Conservation (phyloP, 2,113 vertebrate species). For the Cnemophilus loriae region DNA sequence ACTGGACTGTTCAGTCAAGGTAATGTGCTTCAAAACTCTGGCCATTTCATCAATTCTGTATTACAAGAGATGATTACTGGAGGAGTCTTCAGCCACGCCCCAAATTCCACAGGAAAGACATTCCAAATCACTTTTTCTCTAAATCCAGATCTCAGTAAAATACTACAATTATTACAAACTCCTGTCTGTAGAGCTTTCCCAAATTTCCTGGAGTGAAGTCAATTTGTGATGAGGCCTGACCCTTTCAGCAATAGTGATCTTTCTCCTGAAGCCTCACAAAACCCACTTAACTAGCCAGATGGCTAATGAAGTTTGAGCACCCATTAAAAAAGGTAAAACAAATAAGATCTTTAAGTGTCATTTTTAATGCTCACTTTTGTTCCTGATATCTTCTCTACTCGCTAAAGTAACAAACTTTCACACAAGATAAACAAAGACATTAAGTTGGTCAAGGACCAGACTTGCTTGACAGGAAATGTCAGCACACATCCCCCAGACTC, state of each 20-base stretch:
- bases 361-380: not conserved
- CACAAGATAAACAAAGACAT: not conserved
- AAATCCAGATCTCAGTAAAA: not conserved
- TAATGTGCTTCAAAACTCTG: not conserved
- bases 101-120: not conserved
- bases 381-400: not conserved
- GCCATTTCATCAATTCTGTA: not conserved
- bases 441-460: not conserved
- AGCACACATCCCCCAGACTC: not conserved
- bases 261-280: not conserved
- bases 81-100: not conserved
- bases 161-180: not conserved
- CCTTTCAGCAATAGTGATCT: not conserved
- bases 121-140: not conserved
- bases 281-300: not conserved
- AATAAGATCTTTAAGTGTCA: not conserved
- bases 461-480: not conserved
- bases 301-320: not conserved
- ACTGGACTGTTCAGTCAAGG: not conserved
- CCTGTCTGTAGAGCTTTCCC: not conserved
- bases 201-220: not conserved
- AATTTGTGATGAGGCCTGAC: not conserved
- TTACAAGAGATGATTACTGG: not conserved
- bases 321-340: not conserved
- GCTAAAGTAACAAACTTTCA: not conserved